These are phyloP conservation scores for Acanthochromis polyacanthus DNA, from an alignment of 2,113 vertebrate species.

Conservation along the genomic window DNA sequence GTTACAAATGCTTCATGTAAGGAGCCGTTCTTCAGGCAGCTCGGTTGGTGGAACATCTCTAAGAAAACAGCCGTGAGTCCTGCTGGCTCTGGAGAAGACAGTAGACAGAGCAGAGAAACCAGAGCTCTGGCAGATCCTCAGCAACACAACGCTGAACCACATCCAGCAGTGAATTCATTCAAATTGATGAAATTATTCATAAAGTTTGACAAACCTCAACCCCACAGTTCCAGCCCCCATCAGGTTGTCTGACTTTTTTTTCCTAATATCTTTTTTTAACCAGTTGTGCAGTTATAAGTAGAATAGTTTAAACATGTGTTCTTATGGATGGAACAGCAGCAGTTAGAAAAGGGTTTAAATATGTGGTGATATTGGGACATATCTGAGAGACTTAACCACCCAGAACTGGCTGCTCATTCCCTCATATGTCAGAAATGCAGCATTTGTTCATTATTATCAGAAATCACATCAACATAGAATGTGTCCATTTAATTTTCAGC, in stretches of 20 bases:
- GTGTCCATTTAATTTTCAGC: no score
- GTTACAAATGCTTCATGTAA: background rate
- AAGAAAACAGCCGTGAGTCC: background rate
- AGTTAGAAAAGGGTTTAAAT: background rate
- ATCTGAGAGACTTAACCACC: no score
- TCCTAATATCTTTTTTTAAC: background rate
- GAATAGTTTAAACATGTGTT: background rate
- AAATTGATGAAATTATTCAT: slow-evolving; percentile 9
- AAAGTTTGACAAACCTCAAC: background rate
- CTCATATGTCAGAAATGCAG: no score
- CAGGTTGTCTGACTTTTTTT: background rate
- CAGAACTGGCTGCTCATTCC: no score
- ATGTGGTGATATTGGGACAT: no score
- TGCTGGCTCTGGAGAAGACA: background rate
- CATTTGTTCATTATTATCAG: no score
- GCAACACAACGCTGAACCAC: background rate
- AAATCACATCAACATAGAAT: no score
- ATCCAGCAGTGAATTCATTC: background rate
- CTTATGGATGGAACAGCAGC: background rate
- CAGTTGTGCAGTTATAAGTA: no score
- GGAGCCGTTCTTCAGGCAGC: background rate
- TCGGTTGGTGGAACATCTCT: background rate
- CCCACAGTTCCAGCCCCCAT: background rate
- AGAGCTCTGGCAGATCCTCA: slow-evolving; percentile 7
- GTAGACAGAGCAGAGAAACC: slow-evolving; percentile 23